Evolutionary conservation across 2,113 vertebrate genomes (phyloP), one percentile per base, ranked within the genome.

Genomic region (Ctenodactylus gundi): DNA sequence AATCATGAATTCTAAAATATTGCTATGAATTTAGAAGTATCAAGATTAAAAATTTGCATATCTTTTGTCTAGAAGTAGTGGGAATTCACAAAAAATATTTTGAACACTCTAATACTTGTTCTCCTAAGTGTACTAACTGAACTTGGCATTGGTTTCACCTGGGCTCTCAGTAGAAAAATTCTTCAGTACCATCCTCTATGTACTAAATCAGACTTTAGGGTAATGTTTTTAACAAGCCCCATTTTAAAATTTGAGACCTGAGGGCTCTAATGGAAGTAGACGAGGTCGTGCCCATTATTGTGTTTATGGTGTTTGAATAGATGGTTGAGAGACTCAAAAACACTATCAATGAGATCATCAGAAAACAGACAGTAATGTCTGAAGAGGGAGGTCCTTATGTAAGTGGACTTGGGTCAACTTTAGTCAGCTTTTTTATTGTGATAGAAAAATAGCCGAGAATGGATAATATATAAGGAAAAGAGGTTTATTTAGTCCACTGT

Each of bases 121-220:
- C 21, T 58, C n/a, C 62, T 51, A 60, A 58, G 17, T 55, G 18
- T 60, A 17, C 7, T 34, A 7, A 39, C 20, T 46, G 31, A 17
- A 58, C 7, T 7, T 11, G 55, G 13, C 0, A 1, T 34, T 20
- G 64, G 18, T 1, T 11, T 91, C 29, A 9, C 29, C 7, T 6
- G 44, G 55, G 4, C 13, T 23, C 57, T 70, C 68, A 27, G 2
- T 21, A 41, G 36, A 72, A 36, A 49, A 8, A 46, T 41, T 58
- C 55, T 49, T 57, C 34, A 15, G 8, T 4, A 9, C 29, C 0
- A 31, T 0, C 1, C 6, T 4, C 14, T 36, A 57, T 14, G 3
- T 41, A 41, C 3, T 23, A 3, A 78, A 11, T 46, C 36, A 55
- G 62, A 64, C 41, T 49, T 34, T 49, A 8, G 21, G 4, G 36